phyloP scores from a whole-genome alignment of 2,888 invertebrate genomes.

The Leistus spinibarbis region DNA sequence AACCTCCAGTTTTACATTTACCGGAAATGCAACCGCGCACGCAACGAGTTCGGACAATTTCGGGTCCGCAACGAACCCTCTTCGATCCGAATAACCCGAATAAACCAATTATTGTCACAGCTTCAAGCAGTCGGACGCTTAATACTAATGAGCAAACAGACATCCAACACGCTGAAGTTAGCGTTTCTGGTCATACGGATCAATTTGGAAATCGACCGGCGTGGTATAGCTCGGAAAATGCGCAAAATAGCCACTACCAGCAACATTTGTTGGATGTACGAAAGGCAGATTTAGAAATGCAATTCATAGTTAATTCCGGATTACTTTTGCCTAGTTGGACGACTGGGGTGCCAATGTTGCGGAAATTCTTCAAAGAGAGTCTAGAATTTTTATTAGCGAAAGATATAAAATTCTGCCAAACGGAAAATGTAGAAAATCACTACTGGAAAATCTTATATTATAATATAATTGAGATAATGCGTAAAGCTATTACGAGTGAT shows the following conservation, averaged over 20 bases:
- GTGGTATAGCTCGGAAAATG: conserved; percentile 68
- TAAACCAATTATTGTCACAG: conserved; percentile 74
- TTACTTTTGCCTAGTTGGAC: conserved; percentile 70
- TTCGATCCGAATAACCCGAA: conserved; percentile 71
- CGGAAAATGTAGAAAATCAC: conserved; percentile 85
- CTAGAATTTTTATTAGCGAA: conserved; percentile 71
- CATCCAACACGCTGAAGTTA: conserved; percentile 26
- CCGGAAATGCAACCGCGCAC: conserved; percentile 39
- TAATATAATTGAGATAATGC: conserved; percentile 81
- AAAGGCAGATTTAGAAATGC: conserved; percentile 70
- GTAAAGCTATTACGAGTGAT: conserved; percentile 70
- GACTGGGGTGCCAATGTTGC: conserved; percentile 64
- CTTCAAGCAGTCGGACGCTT: conserved; percentile 56
- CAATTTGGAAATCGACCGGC: conserved; percentile 61
- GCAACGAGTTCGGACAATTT: conserved; percentile 39
- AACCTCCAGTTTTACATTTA: conserved; percentile 41
- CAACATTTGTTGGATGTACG: conserved; percentile 67
- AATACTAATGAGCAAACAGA: conserved; percentile 43
- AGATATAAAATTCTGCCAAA: conserved; percentile 85
- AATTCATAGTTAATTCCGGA: conserved; percentile 66
- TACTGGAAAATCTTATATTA: conserved; percentile 93
- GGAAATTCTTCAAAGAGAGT: conserved; percentile 71
- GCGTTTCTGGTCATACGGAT: conserved; percentile 54
- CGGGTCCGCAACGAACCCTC: conserved; percentile 57
- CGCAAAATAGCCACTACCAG: conserved; percentile 67